Evolutionary conservation across 1,140 invertebrate species (phyloP), one percentile per base, ranked within the genome.

Genomic region (Eupeodes corollae): DNA sequence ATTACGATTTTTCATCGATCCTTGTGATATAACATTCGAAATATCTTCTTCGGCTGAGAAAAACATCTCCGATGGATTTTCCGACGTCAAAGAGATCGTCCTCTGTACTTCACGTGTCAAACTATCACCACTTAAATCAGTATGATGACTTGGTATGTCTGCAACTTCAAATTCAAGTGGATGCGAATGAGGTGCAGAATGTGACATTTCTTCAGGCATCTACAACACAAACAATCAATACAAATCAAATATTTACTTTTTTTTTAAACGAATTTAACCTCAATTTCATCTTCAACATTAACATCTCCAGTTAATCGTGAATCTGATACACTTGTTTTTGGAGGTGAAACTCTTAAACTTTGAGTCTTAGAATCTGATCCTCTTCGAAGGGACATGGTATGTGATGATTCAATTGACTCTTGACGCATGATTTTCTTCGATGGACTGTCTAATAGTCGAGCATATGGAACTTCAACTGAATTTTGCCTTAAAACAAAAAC

Each of bases 1-100:
- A 44, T 56, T 63, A 11, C 59, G 57, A 46, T 67, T 60, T 39
- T 67, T 67, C 40, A 67, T 62, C 15, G 61, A 67, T 5, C 61
- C 61, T 49, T 67, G 63, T 11, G 63, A 67, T 52, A 67, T 50
- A 14, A 67, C 58, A 57, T 67, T 67, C 0, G 69, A 82, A 70
- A 75, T 77, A 57, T 91, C 87, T 68, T 93, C 89, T 63, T 91
- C 88, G 0, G 89, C 89, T 0, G 88, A 91, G 58, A 89, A 91
- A 70, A 91, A 93, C 19, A 84, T 82, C 68, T 92, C 89, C 0
- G 87, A 89, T 56, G 88, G 87, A 70, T 90, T 89, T 67, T 90
- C 88, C 48, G 86, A 89, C 2, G 84, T 88, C 59, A 91, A 81
- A 0, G 88, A 91, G 52, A 88, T 79, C 1, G 88, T 89, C 52